phyloP scores from a whole-genome alignment of 2,113 vertebrate genomes.

The Channa argus region DNA sequence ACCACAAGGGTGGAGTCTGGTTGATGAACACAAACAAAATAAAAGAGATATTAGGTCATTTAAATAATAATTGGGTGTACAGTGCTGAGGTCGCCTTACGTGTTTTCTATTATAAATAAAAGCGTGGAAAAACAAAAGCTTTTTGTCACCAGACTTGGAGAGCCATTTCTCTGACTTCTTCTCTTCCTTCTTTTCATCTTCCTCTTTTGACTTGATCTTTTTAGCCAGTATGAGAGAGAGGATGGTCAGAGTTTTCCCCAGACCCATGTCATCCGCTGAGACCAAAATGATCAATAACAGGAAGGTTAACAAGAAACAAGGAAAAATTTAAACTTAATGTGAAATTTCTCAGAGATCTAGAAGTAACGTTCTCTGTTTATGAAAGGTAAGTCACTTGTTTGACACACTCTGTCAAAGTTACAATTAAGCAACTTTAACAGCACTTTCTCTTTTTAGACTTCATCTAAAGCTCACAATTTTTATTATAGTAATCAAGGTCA shows the following conservation, averaged over 20 bases:
- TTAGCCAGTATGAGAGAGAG: constrained; percentile 90
- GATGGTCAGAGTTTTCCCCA: constrained; percentile 96
- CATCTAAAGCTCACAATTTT: no score
- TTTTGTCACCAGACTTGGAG: constrained; percentile 87
- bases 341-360: background rate
- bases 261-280: constrained; percentile 96
- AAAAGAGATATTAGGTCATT: no score
- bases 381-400: background rate
- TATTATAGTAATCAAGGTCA: background rate
- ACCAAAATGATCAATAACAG: background rate
- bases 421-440: no score
- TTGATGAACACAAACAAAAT: background rate
- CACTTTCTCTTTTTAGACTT: no score
- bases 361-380: background rate
- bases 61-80: background rate
- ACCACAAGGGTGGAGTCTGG: constrained; percentile 81
- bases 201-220: constrained; percentile 77
- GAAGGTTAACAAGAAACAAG: background rate
- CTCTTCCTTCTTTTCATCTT: constrained; percentile 72
- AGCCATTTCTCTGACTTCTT: constrained; percentile 81
- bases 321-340: background rate
- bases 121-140: background rate
- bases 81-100: background rate
- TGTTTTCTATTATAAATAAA: background rate
- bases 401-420: no score